Evolutionary conservation across 2,888 invertebrate genomes (phyloP), one percentile per base, ranked within the genome.

Genomic region (Folsomia candida): DNA sequence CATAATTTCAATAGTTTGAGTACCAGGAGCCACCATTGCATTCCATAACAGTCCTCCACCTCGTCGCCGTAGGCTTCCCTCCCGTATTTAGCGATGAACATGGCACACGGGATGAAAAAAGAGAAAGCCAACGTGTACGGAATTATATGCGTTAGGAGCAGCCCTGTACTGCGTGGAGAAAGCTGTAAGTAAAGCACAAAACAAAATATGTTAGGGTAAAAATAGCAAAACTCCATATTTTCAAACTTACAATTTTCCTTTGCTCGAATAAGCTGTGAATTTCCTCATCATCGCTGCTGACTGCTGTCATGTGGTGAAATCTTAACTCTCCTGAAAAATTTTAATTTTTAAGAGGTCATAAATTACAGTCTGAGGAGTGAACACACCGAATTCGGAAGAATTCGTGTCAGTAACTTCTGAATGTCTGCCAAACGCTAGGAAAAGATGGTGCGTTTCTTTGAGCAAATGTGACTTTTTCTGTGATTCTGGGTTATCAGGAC

Each of bases 191-290:
- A 81, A 80, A 51, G 58, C 70, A 65, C 22, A 74, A 72, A 27
- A 57, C 28, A 27, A 64, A 54, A 14, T n/a, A 25, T 26, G 51
- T 27, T 61, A 37, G 18, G 66, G 58, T 67, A n/a, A 1, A 29
- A 54, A 37, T 28, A 51, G 29, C n/a, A 27, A 78, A 75, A 82
- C 83, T 87, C 87, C 94, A 94, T 94, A 81, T 87, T 88, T 58
- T 81, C 94, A 93, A 51, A 22, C 29, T 57, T 70, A 72, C 22
- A 72, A 58, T 6, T 68, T 47, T 22, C 4, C 28, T 27, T 2
- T 4, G 47, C 25, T 64, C 29, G n/a, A 11, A 20, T 4, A 64
- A 11, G 3, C 24, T 20, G 2, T 22, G 2, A 6, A 51, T 14
- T 14, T 9, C 6, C 3, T 51, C n/a, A 20, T 37, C n/a, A 3